phyloP scores from a whole-genome alignment of 64 coral and sea anemone species.

The Montipora capricornis region DNA sequence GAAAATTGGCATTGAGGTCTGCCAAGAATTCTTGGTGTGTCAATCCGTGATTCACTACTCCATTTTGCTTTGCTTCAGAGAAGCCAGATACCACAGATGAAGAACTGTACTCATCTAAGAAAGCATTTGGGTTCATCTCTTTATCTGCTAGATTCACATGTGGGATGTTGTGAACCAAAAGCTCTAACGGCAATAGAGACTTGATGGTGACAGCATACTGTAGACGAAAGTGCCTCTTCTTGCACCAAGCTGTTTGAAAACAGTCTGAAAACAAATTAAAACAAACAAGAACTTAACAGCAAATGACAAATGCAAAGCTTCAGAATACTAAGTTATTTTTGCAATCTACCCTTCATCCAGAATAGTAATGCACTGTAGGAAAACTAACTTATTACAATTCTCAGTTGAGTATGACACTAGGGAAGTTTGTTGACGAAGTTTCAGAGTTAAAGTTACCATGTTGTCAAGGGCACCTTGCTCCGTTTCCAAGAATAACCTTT shows the following conservation, averaged over 20 bases:
- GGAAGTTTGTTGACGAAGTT: no score
- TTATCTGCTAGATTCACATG: slow-evolving; percentile 54
- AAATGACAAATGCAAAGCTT: no score
- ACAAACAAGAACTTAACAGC: no score
- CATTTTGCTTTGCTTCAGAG: slow-evolving; percentile 10
- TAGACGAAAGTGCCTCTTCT: slow-evolving; percentile 78
- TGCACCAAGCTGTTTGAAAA: slow-evolving; percentile 49
- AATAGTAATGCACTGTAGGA: no score
- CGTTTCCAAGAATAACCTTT: no score
- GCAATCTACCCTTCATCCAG: no score
- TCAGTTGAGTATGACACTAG: no score
- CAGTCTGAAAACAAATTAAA: slow-evolving; percentile 44
- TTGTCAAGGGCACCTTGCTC: no score
- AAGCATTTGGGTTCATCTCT: slow-evolving; percentile 25
- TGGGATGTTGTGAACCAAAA: slow-evolving; percentile 81
- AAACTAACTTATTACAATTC: no score
- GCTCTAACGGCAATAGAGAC: slow-evolving; percentile 67
- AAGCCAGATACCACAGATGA: slow-evolving; percentile 38
- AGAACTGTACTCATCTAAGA: slow-evolving; percentile 75
- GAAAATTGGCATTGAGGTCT: slow-evolving; percentile 63
- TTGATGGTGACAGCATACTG: slow-evolving; percentile 81
- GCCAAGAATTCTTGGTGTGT: slow-evolving; percentile 69
- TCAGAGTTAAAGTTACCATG: no score
- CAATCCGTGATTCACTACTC: slow-evolving; percentile 26
- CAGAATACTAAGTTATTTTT: no score